phyloP scores from a whole-genome alignment of 2,797 vertebrate genomes.

The Apogon hyalosoma region DNA sequence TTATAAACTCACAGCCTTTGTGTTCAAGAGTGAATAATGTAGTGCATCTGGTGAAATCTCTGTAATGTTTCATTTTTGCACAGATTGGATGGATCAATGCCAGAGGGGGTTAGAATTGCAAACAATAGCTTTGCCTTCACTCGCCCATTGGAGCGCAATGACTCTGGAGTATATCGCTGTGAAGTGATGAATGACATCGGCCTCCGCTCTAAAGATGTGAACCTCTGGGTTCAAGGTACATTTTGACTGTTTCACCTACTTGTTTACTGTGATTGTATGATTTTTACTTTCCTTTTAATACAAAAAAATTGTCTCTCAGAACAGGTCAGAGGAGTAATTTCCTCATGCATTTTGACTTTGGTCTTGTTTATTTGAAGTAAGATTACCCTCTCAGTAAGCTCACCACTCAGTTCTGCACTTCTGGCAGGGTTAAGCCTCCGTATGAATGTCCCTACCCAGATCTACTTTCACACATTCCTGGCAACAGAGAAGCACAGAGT shows the following conservation, averaged over 20 bases:
- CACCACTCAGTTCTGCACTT: conserved; percentile 40
- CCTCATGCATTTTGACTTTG: conserved; percentile 19
- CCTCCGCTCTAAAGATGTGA: conserved; percentile 87
- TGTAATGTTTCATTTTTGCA: conserved; percentile 37
- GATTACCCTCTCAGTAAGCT: conserved; percentile 43
- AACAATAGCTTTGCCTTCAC: conserved; percentile 92
- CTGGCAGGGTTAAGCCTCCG: conserved; percentile 50
- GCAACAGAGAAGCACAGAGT: conserved; percentile 55
- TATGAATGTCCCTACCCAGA: conserved; percentile 57
- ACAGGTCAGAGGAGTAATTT: conserved; percentile 1
- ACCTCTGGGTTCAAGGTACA: conserved; percentile 91
- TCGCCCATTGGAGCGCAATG: conserved; percentile 90
- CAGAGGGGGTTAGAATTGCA: conserved; percentile 87
- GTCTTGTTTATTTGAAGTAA: conserved; percentile 36
- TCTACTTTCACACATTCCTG: conserved; percentile 78
- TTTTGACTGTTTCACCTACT: conserved; percentile 12
- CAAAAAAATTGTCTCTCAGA: conserved; percentile 6
- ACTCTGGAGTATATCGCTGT: conserved; percentile 94
- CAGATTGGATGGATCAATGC: conserved; percentile 92
- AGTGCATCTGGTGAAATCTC: conserved; percentile 1
- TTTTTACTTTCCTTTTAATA: background rate
- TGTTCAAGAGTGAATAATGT: background rate
- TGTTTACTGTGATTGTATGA: conserved; percentile 11
- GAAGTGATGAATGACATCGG: conserved; percentile 92
- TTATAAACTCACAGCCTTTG: background rate